phyloP scores from a whole-genome alignment of 2,797 vertebrate genomes.

The Loriculus beryllinus region DNA sequence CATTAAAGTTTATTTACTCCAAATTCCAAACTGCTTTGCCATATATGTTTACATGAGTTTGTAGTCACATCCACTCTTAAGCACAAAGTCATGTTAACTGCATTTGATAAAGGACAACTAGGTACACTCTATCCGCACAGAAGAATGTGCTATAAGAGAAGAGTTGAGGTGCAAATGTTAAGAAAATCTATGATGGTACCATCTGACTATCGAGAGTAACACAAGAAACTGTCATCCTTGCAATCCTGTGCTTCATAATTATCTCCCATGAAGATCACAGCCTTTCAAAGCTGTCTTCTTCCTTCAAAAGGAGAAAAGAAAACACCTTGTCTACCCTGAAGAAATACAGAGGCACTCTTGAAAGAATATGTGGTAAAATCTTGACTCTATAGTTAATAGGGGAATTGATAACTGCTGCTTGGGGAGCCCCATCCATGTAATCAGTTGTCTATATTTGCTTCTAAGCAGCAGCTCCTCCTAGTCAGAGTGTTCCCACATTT shows the following conservation, averaged over 20 bases:
- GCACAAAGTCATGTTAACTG: background rate
- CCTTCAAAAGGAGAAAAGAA: background rate
- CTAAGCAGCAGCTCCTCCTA: background rate
- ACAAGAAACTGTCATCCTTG: background rate
- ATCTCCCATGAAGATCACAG: background rate
- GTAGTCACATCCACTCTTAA: background rate
- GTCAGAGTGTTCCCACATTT: background rate
- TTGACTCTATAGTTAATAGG: background rate
- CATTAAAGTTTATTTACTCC: background rate
- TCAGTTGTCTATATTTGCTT: background rate
- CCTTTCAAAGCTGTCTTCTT: background rate
- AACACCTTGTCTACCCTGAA: background rate
- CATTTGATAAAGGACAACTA: background rate
- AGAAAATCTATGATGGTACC: background rate
- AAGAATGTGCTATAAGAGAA: background rate
- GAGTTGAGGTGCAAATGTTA: background rate
- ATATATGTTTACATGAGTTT: background rate
- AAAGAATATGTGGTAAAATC: background rate
- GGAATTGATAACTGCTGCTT: background rate
- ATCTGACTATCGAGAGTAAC: background rate
- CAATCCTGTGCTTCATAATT: background rate
- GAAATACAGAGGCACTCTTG: background rate
- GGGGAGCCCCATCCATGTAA: background rate
- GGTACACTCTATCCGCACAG: background rate
- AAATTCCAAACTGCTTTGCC: background rate